phyloP scores from a whole-genome alignment of 2,888 invertebrate species.

The Phengaris arion region DNA sequence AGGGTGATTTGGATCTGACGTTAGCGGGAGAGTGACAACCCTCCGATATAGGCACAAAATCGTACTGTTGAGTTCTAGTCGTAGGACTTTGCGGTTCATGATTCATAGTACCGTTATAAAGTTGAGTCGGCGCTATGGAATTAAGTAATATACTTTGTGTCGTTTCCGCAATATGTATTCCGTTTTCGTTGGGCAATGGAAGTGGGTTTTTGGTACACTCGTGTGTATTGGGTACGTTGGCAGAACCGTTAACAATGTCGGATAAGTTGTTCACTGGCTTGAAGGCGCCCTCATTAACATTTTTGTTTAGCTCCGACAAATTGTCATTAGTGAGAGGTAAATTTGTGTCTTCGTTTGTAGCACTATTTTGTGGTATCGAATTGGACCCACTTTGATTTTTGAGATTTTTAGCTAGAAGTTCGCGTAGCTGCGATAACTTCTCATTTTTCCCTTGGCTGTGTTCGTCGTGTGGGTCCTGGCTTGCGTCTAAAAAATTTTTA shows the following conservation, averaged over 20 bases:
- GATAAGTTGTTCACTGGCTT: constrained; percentile 53
- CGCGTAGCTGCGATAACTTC: constrained; percentile 86
- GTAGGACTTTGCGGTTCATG: constrained; percentile 87
- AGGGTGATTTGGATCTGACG: constrained; percentile 67
- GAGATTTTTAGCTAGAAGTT: constrained; percentile 84
- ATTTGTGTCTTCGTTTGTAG: constrained; percentile 36
- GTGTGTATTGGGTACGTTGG: constrained; percentile 45
- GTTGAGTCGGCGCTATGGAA: constrained; percentile 49
- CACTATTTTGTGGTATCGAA: constrained; percentile 32
- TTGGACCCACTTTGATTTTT: constrained; percentile 68
- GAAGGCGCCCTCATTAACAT: constrained; percentile 59
- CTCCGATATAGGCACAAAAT: constrained; percentile 92
- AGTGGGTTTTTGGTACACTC: constrained; percentile 50
- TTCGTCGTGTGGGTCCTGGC: constrained; percentile 71
- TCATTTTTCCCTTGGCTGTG: constrained; percentile 78
- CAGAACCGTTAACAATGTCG: constrained; percentile 48
- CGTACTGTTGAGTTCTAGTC: constrained; percentile 88
- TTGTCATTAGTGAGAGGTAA: constrained; percentile 47
- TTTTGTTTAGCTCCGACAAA: constrained; percentile 48
- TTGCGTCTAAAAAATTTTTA: constrained; percentile 65
- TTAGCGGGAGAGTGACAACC: constrained; percentile 83
- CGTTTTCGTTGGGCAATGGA: constrained; percentile 55
- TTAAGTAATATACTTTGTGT: constrained; percentile 48
- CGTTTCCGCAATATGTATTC: constrained; percentile 49
- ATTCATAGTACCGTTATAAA: constrained; percentile 64